phyloP scores from a whole-genome alignment of 1,140 invertebrate genomes.

The Campoletis sonorensis region DNA sequence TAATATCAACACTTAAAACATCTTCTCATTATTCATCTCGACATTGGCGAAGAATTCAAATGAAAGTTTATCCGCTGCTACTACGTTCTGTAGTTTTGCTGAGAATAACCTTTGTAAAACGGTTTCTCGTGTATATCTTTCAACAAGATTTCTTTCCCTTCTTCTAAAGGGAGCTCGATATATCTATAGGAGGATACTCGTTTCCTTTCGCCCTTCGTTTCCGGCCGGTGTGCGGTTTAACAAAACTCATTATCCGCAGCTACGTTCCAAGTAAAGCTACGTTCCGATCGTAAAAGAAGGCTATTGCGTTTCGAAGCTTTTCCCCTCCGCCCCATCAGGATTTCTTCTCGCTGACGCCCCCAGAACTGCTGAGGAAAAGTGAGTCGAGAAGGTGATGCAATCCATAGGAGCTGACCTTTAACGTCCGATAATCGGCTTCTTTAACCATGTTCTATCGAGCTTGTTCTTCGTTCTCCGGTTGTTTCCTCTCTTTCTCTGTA shows the following conservation, averaged over 20 bases:
- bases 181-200: neutral
- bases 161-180: slow-evolving; percentile 1
- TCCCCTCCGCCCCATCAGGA: neutral
- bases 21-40: slow-evolving; percentile 11
- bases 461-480: neutral
- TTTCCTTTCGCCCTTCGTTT: slow-evolving; percentile 5
- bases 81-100: neutral
- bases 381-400: slow-evolving; percentile 20
- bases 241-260: slow-evolving; percentile 42
- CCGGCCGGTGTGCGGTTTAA: slow-evolving; percentile 24
- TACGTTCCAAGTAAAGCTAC: slow-evolving; percentile 19
- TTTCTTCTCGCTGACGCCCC: neutral
- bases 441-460: neutral
- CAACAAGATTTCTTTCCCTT: neutral
- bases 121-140: slow-evolving; percentile 5
- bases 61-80: slow-evolving; percentile 1
- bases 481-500: neutral
- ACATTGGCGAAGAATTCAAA: neutral
- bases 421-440: slow-evolving; percentile 25
- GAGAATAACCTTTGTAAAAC: neutral
- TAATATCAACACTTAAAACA: neutral
- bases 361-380: slow-evolving; percentile 7
- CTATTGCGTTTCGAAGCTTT: slow-evolving; percentile 32
- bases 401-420: slow-evolving; percentile 23
- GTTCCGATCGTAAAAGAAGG: slow-evolving; percentile 42